phyloP scores from a whole-genome alignment of 1,140 invertebrate species.

The Macrocentrus cingulum region DNA sequence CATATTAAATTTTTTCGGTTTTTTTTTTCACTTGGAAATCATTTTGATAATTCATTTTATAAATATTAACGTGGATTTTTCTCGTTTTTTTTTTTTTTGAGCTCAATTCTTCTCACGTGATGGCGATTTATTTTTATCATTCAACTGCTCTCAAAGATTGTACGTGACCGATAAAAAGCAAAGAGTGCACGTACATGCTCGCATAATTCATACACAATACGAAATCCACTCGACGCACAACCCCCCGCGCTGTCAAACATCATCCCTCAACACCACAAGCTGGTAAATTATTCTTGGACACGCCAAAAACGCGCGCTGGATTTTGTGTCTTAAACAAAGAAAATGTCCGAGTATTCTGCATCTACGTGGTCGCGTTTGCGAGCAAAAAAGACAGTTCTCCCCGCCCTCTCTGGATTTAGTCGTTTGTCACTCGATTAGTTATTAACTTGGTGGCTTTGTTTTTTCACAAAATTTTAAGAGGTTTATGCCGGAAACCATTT shows the following conservation, averaged over 20 bases:
- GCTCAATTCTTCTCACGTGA: neutral
- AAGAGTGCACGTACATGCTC: neutral
- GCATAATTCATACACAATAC: constrained; percentile 7
- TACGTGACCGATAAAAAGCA: constrained; percentile 18
- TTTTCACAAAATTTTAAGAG: neutral
- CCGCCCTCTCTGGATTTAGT: too few species aligned
- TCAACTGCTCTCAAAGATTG: constrained; percentile 8
- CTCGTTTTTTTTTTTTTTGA: too few species aligned
- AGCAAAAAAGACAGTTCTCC: too few species aligned
- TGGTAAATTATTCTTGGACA: constrained; percentile 16
- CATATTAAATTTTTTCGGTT: too few species aligned
- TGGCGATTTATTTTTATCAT: neutral
- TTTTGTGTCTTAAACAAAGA: neutral
- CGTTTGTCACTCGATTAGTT: neutral
- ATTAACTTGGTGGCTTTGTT: neutral
- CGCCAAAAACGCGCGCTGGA: constrained; percentile 1
- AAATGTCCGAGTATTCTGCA: neutral
- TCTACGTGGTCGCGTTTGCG: too few species aligned
- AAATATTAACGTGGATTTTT: too few species aligned
- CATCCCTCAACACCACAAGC: neutral
- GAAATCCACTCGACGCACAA: constrained; percentile 14
- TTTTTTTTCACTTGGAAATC: too few species aligned
- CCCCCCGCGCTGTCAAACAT: constrained; percentile 16
- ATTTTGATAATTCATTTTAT: too few species aligned
- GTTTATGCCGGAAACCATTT: constrained; percentile 41